Base-by-base conservation (phyloP, 1,140 invertebrate species). In the Lepidurus arcticus region DNA sequence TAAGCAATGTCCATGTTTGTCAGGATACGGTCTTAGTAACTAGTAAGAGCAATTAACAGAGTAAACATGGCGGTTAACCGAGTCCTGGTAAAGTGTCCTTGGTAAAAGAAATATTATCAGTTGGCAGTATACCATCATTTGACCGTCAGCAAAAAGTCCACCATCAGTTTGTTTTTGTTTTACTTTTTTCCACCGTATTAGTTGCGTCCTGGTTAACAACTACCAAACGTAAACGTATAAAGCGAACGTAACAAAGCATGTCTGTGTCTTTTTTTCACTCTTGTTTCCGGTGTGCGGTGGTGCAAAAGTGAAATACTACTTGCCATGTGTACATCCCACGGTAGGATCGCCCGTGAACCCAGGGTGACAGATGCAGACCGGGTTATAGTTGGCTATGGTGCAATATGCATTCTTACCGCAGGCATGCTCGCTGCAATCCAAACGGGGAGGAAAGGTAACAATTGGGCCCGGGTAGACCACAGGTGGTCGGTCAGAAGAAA, bases 311-410 rank as follows among this genome's bases (percentile, higher is more conserved):
- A 78, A 74, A 73, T 47, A 79, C 76, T 76, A 84, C 44, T 83
- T 83, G 79, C 79, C 81, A 73, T 75, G 73, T 42, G 80, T 79
- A 78, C 83, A 84, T 53, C 82, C 82, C 75, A 83, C 65, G 76
- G 79, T 79, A 34, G 81, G 80, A 80, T 85, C 83, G 44, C 85
- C 85, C 42, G 81, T 82, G 78, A 82, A 83, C 73, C 83, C 84
- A 42, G 81, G 77, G 16, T 82, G 81, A 78, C 85, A 85, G 26
- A 81, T 81, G 81, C 94, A 96, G 3, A 89, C 81, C 2, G 89
- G 88, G 80, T 88, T 85, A 83, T 96, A 94, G 80, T 92, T 87
- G 76, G 88, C 83, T 7, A 91, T 89, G 53, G 78, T 80, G 78
- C 85, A 86, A 44, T 82, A 74, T 24, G 85, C 83, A 79, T 85